A percentile compares a stretch with the other conserved stretches of the same genome.
phyloP scores from a whole-genome alignment of 2,113 vertebrate species.

The Rhombomys opimus region DNA sequence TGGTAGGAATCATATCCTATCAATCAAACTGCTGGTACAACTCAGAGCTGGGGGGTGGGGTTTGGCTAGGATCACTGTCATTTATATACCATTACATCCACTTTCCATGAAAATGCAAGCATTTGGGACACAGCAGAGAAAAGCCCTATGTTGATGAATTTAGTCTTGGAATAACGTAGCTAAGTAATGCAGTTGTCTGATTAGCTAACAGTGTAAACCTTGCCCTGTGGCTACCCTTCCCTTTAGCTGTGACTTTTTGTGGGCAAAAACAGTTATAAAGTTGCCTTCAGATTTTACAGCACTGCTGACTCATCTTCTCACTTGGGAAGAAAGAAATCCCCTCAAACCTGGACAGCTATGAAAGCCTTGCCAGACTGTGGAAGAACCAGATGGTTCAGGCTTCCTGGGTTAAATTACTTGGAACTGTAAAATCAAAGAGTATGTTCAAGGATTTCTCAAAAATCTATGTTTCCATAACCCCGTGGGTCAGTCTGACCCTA shows the following conservation, averaged over 20 bases:
- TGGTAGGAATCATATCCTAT: constrained; percentile 45
- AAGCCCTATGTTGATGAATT: constrained; percentile 50
- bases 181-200: constrained; percentile 36
- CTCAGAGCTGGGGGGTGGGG: constrained; percentile 17
- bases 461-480: constrained; percentile 76
- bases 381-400: constrained; percentile 60
- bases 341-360: not conserved
- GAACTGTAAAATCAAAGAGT: constrained; percentile 59
- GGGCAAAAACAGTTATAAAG: constrained; percentile 53
- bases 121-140: constrained; percentile 65
- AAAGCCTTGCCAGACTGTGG: constrained; percentile 10
- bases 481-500: constrained; percentile 69
- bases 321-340: not conserved
- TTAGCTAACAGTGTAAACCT: constrained; percentile 20
- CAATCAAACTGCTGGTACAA: constrained; percentile 25
- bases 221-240: constrained; percentile 1
- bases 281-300: constrained; percentile 47
- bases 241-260: constrained; percentile 42
- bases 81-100: too few relatives aligned
- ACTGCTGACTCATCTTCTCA: constrained; percentile 55
- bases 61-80: constrained; percentile 16
- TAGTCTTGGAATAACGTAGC: constrained; percentile 53
- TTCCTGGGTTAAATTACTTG: constrained; percentile 59
- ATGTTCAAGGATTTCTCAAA: constrained; percentile 46
- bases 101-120: constrained; percentile 56